These are phyloP conservation scores for Etheostoma perlongum DNA, from an alignment of 2,797 vertebrate species.

Conservation along the genomic window DNA sequence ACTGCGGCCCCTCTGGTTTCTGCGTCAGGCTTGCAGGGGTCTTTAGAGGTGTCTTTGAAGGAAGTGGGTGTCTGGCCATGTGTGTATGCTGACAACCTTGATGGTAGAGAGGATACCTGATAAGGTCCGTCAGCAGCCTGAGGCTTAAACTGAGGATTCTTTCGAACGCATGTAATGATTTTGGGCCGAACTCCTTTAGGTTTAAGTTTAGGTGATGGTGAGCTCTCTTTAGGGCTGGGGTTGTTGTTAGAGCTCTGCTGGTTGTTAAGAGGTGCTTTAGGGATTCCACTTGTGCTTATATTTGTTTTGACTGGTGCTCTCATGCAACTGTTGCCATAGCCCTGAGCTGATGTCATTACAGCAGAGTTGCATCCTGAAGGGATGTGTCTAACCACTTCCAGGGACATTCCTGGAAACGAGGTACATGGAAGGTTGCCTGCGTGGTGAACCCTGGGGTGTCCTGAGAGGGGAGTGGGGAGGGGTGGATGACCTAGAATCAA, in stretches of 20 bases:
- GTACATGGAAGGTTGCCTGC: conserved; percentile 77
- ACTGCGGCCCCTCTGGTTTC: conserved; percentile 76
- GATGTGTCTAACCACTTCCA: conserved; percentile 69
- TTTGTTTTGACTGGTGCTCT: conserved; percentile 91
- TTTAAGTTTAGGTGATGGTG: conserved; percentile 86
- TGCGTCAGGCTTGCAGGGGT: conserved; percentile 44
- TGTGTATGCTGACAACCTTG: conserved; percentile 80
- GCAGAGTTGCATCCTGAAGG: conserved; percentile 75
- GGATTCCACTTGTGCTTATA: conserved; percentile 88
- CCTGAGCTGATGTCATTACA: conserved; percentile 71
- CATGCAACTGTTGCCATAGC: conserved; percentile 83
- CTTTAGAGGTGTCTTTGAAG: conserved; percentile 63
- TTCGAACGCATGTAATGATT: conserved; percentile 98
- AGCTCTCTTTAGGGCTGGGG: conserved; percentile 79
- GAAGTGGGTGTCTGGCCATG: conserved; percentile 70
- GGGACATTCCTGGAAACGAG: conserved; percentile 78
- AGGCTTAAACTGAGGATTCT: conserved; percentile 90
- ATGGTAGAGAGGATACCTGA: conserved; percentile 88
- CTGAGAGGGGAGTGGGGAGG: conserved; percentile 82
- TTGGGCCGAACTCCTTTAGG: conserved; percentile 96
- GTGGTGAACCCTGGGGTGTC: conserved; percentile 78
- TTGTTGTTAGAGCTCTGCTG: conserved; percentile 84
- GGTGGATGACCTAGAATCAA: conserved; percentile 74
- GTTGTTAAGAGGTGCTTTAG: conserved; percentile 87
- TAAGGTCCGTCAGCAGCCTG: conserved; percentile 86